phyloP scores from a whole-genome alignment of 2,888 invertebrate species.

The Ctenicera cuprea region DNA sequence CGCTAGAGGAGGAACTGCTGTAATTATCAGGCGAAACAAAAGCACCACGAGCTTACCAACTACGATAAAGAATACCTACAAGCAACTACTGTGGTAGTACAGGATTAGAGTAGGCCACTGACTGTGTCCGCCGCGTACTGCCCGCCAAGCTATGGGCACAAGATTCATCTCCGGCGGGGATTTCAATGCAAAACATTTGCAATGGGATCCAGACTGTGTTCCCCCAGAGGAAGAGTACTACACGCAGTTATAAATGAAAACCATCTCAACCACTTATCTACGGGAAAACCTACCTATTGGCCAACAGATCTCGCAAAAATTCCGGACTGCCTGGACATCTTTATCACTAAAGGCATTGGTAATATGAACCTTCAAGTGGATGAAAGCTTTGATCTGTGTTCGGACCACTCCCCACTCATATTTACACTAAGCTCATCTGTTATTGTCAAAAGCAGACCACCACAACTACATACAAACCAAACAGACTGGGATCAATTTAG shows the following conservation, averaged over 20 bases:
- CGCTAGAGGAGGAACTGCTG: too few species aligned
- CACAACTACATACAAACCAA: slow-evolving; percentile 24
- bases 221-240: slow-evolving; percentile 13
- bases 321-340: slow-evolving; percentile 2
- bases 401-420: not conserved
- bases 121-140: slow-evolving; percentile 29
- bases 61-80: not conserved
- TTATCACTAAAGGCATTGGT: slow-evolving; percentile 17
- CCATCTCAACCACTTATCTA: slow-evolving; percentile 28
- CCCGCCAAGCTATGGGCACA: slow-evolving; percentile 16
- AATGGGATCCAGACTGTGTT: slow-evolving; percentile 35
- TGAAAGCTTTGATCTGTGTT: not conserved
- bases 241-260: not conserved
- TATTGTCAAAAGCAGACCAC: slow-evolving; percentile 28
- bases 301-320: slow-evolving; percentile 54
- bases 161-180: slow-evolving; percentile 33
- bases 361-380: not conserved
- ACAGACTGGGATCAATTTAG: slow-evolving; percentile 20
- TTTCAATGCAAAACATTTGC: slow-evolving; percentile 35
- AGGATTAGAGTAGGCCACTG: slow-evolving; percentile 14
- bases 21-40: slow-evolving; percentile 20
- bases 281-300: slow-evolving; percentile 51
- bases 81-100: slow-evolving; percentile 10
- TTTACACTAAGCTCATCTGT: not conserved
- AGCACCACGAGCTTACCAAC: too few species aligned